Conservation (phyloP, 2,113 vertebrate genomes). For the Regulus satrapa region DNA sequence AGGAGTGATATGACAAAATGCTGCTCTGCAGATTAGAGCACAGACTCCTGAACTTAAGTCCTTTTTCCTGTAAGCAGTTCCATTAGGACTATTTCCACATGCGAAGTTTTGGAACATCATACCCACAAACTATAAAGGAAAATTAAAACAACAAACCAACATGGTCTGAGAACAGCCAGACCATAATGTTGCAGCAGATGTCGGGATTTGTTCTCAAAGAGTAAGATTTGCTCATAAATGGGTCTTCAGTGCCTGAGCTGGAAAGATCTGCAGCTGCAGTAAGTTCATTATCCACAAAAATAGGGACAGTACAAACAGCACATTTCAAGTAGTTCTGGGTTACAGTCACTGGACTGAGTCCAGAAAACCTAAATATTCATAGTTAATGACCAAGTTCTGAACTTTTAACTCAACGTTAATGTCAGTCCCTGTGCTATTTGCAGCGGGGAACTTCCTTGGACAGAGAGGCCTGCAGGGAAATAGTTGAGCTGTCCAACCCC, state of each 20-base stretch:
- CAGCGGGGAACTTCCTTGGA: not conserved
- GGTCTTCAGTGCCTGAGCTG: not conserved
- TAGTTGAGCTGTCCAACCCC: not conserved
- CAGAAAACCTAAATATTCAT: not conserved
- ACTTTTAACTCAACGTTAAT: not conserved
- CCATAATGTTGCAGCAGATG: not conserved
- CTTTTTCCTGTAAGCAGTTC: not conserved
- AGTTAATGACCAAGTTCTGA: not conserved
- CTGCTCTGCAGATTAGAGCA: not conserved
- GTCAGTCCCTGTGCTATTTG: not conserved
- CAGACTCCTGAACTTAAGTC: not conserved
- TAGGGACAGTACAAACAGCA: not conserved
- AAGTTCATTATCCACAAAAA: not conserved
- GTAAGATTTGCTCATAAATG: not conserved
- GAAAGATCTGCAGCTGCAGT: not conserved
- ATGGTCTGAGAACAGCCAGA: not conserved
- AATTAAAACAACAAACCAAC: not conserved
- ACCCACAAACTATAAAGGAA: not conserved
- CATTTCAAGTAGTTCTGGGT: not conserved
- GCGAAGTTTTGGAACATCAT: not conserved
- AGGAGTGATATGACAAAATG: not conserved
- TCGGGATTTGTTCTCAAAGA: not conserved
- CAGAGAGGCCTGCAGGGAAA: not conserved
- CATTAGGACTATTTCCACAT: not conserved
- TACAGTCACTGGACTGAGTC: not conserved